Percentiles rank a stretch among this genome's conserved stretches.
phyloP scores from a whole-genome alignment of 2,888 invertebrate species.

The Thyatira batis region DNA sequence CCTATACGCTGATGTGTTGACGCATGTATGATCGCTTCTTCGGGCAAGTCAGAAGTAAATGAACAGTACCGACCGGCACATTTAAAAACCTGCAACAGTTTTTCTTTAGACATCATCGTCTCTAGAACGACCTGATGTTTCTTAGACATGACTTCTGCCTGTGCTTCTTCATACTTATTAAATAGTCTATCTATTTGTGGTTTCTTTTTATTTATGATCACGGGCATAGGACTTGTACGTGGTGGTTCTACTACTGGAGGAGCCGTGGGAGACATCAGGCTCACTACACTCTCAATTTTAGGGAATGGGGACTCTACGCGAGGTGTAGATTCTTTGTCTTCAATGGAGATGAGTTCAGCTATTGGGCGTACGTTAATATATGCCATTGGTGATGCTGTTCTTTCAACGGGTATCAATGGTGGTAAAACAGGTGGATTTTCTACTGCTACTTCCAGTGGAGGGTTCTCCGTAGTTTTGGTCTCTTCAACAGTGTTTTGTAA shows the following conservation, averaged over 20 bases:
- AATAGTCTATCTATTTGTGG: constrained; percentile 26
- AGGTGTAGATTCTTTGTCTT: constrained; percentile 20
- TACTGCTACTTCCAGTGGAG: constrained; percentile 9
- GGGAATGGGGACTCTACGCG: constrained; percentile 41
- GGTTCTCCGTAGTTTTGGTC: constrained; percentile 15
- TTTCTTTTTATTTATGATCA: constrained; percentile 15
- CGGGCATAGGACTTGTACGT: constrained; percentile 30
- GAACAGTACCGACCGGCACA: constrained; percentile 72
- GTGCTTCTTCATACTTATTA: constrained; percentile 59
- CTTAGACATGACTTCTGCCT: constrained; percentile 56
- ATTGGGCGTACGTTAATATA: constrained; percentile 70
- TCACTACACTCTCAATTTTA: constrained; percentile 80
- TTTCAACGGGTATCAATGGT: constrained; percentile 14
- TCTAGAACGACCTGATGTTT: constrained; percentile 70
- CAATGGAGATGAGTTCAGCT: constrained; percentile 51
- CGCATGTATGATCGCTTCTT: constrained; percentile 63
- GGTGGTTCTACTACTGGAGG: constrained; percentile 21
- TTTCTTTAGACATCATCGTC: constrained; percentile 72
- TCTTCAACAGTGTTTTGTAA: constrained; percentile 33
- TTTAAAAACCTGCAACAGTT: constrained; percentile 70
- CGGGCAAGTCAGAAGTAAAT: constrained; percentile 60
- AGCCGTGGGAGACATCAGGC: constrained; percentile 57
- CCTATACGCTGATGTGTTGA: constrained; percentile 60
- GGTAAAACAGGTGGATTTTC: constrained; percentile 4
- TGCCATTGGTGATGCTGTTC: constrained; percentile 25